These are phyloP conservation scores for Rhagoletis pomonella DNA, from an alignment of 1,140 invertebrate genomes.

Conservation along the genomic window DNA sequence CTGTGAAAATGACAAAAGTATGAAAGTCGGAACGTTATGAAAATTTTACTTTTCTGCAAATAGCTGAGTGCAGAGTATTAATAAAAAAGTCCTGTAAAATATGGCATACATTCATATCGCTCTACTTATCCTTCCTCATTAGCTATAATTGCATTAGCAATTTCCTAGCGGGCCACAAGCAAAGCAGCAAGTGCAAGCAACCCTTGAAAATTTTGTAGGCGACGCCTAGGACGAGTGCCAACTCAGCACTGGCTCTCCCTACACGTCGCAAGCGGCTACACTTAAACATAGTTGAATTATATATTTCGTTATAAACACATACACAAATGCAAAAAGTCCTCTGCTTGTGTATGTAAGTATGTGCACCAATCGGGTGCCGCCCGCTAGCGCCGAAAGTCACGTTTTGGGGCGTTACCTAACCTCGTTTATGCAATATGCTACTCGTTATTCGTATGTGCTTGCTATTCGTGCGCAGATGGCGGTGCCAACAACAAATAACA, in stretches of 20 bases:
- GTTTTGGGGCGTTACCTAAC: conserved; percentile 54
- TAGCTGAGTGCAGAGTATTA: no score
- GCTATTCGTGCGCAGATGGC: conserved; percentile 32
- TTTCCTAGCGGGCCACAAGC: conserved; percentile 10
- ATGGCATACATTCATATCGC: no score
- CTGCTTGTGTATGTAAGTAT: not conserved
- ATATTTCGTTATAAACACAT: conserved; percentile 13
- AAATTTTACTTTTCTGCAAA: no score
- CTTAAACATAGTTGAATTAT: conserved; percentile 39
- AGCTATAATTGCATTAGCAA: not conserved
- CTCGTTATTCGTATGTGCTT: conserved; percentile 22
- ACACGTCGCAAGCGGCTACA: not conserved
- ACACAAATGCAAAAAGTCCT: not conserved
- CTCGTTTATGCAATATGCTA: conserved; percentile 53
- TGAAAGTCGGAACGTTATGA: no score
- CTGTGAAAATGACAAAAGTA: no score
- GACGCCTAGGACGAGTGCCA: conserved; percentile 13
- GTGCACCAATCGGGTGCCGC: conserved; percentile 38
- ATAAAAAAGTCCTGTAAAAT: no score
- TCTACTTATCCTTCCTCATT: not conserved
- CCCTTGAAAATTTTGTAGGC: conserved; percentile 46
- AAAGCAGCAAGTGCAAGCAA: conserved; percentile 1
- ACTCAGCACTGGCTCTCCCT: not conserved
- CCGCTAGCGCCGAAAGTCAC: conserved; percentile 48
- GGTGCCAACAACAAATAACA: conserved; percentile 22